These are phyloP conservation scores for Anarsia innoxiella DNA, from an alignment of 2,888 invertebrate species.

Conservation along the genomic window DNA sequence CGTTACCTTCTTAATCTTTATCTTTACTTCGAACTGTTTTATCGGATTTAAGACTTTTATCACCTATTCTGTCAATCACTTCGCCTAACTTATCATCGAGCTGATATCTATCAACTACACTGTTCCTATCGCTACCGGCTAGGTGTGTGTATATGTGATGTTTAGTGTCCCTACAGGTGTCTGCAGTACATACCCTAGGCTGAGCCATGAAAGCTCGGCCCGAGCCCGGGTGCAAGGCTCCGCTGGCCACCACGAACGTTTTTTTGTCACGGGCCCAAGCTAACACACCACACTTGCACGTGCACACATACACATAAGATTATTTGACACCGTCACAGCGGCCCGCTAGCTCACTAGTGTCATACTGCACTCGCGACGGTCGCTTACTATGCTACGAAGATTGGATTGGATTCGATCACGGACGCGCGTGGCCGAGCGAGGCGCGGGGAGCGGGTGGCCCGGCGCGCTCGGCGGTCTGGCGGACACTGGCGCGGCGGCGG, in stretches of 20 bases:
- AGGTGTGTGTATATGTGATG: slow-evolving; percentile 25
- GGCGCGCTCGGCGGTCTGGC: slow-evolving; percentile 74
- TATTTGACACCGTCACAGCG: slow-evolving; percentile 69
- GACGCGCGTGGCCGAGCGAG: slow-evolving; percentile 71
- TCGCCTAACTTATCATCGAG: slow-evolving; percentile 29
- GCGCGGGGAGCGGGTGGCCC: slow-evolving; percentile 75
- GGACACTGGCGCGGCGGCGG: slow-evolving; percentile 65
- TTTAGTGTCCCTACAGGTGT: slow-evolving; percentile 14
- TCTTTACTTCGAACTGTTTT: slow-evolving; percentile 26
- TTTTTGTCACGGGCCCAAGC: slow-evolving; percentile 64
- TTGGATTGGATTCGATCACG: slow-evolving; percentile 49
- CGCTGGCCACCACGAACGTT: slow-evolving; percentile 74
- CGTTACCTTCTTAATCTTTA: slow-evolving; percentile 3
- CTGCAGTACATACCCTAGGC: slow-evolving; percentile 84
- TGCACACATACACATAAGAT: slow-evolving; percentile 68
- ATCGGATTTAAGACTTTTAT: slow-evolving; percentile 23
- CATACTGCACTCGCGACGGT: slow-evolving; percentile 73
- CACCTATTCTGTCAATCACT: slow-evolving; percentile 22
- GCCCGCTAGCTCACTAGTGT: slow-evolving; percentile 75
- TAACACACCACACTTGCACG: slow-evolving; percentile 72
- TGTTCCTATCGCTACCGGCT: slow-evolving; percentile 24
- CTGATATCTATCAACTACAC: slow-evolving; percentile 28
- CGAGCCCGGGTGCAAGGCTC: slow-evolving; percentile 76
- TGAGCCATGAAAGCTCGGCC: slow-evolving; percentile 91
- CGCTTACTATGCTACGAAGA: slow-evolving; percentile 31